Evolutionary conservation across 37 sponge, comb jelly and placozoan species (phyloP), one percentile per base, ranked within the genome.

Genomic region (Lycopodina hypogea): DNA sequence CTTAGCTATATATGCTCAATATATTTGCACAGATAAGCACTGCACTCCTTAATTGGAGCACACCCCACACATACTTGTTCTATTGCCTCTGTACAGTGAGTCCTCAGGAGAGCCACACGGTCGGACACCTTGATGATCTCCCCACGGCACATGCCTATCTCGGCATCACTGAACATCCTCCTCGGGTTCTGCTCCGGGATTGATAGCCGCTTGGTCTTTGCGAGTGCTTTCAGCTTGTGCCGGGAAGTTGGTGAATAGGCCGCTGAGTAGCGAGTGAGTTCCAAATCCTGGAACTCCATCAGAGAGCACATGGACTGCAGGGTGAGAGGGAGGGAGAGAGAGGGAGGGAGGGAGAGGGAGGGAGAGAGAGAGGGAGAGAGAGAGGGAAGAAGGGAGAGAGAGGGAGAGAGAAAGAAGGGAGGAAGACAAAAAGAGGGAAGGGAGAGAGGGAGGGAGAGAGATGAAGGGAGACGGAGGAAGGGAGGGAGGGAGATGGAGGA

Each of bases 61-160:
- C 60, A 66, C 30, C 21, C 37, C 11, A 29, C 33, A 18, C 48
- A 23, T 29, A 81, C 81, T 72, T 81, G 81, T 1, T 17, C 17
- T 1, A 81, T 61, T n/a, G 35, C 56, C 34, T 81, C 81, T 15
- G 3, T 26, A 39, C 81, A 81, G 62, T 81, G 81, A 33, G 36
- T 39, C 30, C 32, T 34, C 37, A 81, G 42, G 0, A 81, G 14
- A 24, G 19, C 63, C 1, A 81, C 42, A 15, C 81, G 56, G 34
- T 81, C 72, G 2, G 22, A 59, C 63, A 81, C 26, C 63, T 81
- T 81, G 11, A 61, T 28, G 42, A 81, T 81, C 63, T 81, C 81
- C 21, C 70, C 81, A 19, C 50, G 32, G 22, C 56, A 69, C 1
- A 4, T 45, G 7, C 3, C 52, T 40, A 69, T 56, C 57, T 79